phyloP scores from a whole-genome alignment of 2,797 vertebrate genomes.

The Thunnus albacares region DNA sequence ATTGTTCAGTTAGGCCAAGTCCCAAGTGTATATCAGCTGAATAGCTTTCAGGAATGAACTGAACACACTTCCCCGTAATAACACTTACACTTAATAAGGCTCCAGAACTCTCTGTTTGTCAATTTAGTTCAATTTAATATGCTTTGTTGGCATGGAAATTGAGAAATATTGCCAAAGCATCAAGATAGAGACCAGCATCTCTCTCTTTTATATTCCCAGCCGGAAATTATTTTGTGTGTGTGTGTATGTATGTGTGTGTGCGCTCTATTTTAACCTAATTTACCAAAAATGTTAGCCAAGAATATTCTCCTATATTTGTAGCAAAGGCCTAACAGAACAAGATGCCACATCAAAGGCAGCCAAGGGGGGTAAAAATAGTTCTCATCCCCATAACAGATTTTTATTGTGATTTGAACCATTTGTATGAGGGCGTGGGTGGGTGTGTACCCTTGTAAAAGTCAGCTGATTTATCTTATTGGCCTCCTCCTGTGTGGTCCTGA shows the following conservation, averaged over 20 bases:
- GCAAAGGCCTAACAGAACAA: conserved; percentile 1
- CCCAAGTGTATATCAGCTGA: conserved; percentile 60
- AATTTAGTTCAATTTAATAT: conserved; percentile 47
- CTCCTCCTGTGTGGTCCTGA: conserved; percentile 69
- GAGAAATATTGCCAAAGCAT: conserved; percentile 32
- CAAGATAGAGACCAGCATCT: conserved; percentile 9
- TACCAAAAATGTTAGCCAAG: conserved; percentile 5
- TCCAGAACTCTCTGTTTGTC: conserved; percentile 46
- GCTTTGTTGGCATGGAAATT: conserved; percentile 42
- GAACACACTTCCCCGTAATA: conserved; percentile 28
- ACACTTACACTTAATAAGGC: conserved; percentile 49
- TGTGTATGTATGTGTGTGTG: neutral
- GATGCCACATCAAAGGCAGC: conserved; percentile 12
- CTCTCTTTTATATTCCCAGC: neutral
- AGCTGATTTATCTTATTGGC: conserved; percentile 67
- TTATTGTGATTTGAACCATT: conserved; percentile 44
- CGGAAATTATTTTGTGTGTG: conserved; percentile 4
- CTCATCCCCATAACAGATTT: conserved; percentile 9
- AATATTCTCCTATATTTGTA: neutral
- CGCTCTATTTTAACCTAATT: conserved; percentile 25
- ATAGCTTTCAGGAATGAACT: conserved; percentile 56
- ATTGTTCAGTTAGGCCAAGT: conserved; percentile 60
- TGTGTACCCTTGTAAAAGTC: conserved; percentile 70
- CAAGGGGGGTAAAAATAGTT: neutral
- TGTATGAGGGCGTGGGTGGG: conserved; percentile 36